A percentile compares a stretch with the other conserved stretches of the same genome.
Evolutionary conservation across 2,113 vertebrate genomes (phyloP).

Genomic region (Eubucco bourcierii): DNA sequence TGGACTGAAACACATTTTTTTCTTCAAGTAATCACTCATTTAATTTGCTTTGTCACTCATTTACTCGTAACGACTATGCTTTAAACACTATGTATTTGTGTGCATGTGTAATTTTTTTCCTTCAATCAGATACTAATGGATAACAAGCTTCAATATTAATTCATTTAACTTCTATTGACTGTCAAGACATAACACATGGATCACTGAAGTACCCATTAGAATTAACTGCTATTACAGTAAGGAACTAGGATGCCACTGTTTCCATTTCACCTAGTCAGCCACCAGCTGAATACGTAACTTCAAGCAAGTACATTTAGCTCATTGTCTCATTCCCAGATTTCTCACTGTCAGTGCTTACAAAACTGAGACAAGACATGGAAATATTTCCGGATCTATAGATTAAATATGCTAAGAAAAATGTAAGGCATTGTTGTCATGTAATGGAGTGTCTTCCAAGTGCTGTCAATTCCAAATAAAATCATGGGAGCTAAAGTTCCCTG

Average conservation of each 20-base stretch:
- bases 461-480: conserved; percentile 51
- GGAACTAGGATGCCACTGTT: neutral
- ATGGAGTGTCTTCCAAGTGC: conserved; percentile 1
- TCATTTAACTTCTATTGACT: neutral
- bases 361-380: neutral
- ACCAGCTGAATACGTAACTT: neutral
- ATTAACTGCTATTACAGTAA: neutral
- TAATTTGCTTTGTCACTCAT: neutral
- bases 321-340: neutral
- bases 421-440: neutral
- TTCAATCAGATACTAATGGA: neutral
- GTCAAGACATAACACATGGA: neutral
- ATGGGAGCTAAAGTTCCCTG: conserved; percentile 35
- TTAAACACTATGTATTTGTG: neutral
- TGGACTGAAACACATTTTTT: neutral
- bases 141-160: neutral
- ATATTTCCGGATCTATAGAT: neutral
- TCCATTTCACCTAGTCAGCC: neutral
- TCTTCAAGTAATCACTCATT: neutral
- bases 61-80: neutral
- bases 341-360: neutral
- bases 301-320: neutral
- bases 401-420: conserved; percentile 6
- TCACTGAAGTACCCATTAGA: neutral
- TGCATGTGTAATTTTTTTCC: neutral